Evolutionary conservation across 2,113 vertebrate species (phyloP).

Genomic region (Sander lucioperca): DNA sequence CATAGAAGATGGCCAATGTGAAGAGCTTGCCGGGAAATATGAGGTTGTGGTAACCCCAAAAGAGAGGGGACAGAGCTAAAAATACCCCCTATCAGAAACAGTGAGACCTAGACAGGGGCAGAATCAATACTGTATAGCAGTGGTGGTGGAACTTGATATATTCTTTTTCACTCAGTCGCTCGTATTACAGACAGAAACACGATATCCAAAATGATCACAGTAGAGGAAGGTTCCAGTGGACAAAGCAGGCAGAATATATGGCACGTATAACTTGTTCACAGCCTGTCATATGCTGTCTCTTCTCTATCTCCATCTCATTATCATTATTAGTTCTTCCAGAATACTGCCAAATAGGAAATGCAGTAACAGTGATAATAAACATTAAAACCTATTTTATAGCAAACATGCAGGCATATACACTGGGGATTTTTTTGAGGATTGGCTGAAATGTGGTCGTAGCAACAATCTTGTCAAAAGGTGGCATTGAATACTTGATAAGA

Average conservation of each 20-base stretch:
- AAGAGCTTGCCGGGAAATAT: constrained; percentile 12
- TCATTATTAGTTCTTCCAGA: neutral
- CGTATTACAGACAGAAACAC: constrained; percentile 51
- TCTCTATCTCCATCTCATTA: constrained; percentile 7
- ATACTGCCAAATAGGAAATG: neutral
- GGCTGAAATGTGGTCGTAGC: neutral
- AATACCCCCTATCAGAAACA: constrained; percentile 48
- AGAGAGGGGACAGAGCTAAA: constrained; percentile 50
- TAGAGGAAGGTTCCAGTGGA: constrained; percentile 16
- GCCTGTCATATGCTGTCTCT: constrained; percentile 14
- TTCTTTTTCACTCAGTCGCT: constrained; percentile 33
- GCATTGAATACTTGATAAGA: neutral
- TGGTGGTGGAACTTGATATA: constrained; percentile 47
- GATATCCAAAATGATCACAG: constrained; percentile 43
- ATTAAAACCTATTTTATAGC: neutral
- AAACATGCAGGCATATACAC: neutral
- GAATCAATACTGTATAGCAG: constrained; percentile 16
- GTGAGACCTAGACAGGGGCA: constrained; percentile 32
- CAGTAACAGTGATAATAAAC: neutral
- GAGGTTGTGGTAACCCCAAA: constrained; percentile 79
- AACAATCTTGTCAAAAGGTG: neutral
- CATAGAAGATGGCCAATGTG: constrained; percentile 80
- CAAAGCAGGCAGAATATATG: constrained; percentile 1
- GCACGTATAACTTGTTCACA: constrained; percentile 12
- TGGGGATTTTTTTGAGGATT: neutral